Base-by-base conservation (phyloP, 2,113 vertebrate species). In the Oxyura jamaicensis region DNA sequence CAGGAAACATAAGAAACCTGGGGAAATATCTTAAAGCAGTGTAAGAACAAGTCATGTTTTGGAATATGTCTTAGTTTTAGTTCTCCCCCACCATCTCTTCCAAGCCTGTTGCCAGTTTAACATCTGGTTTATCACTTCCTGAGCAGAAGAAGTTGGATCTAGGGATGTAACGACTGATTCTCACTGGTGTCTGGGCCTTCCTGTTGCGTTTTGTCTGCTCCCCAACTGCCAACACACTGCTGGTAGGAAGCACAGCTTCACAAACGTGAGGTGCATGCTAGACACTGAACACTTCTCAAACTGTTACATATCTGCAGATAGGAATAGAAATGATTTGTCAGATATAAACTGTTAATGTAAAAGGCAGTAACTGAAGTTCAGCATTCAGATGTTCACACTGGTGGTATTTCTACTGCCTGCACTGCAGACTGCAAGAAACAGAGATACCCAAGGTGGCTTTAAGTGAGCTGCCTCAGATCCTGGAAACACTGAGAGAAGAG, bases 401-500 rank as follows among this genome's bases (percentile, higher is more conserved):
- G 39, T 85, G 18, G 59, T 90, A 55, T 33, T 76, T 93, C 69
- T 31, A 20, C 58, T 60, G 36, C n/a, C 41, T 80, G 72, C 33
- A 3, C 46, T 62, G 53, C 26, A 18, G 74, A 28, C 77, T n/a
- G 3, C 26, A 56, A 92, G 84, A 85, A 88, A 58, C 10, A 0
- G 2, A 17, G 59, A 66, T 95, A 84, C 41, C 52, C 69, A 67
- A 78, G 46, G 39, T 86, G 69, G 33, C 62, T 93, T 84, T 82
- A 79, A 93, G 88, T 87, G 67, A 91, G 33, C 96, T 95, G 78
- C 78, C 82, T 91, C 23, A 0, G 44, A 87, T 80, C 82, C 81
- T 96, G 90, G 86, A 94, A 97, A 26, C 41, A 36, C 58, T 87
- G 91, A 35, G 56, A 66, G 78, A 91, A 59, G 84, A 83, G 58